phyloP scores from a whole-genome alignment of 2,797 vertebrate genomes.

The Coccyzus lansbergi region DNA sequence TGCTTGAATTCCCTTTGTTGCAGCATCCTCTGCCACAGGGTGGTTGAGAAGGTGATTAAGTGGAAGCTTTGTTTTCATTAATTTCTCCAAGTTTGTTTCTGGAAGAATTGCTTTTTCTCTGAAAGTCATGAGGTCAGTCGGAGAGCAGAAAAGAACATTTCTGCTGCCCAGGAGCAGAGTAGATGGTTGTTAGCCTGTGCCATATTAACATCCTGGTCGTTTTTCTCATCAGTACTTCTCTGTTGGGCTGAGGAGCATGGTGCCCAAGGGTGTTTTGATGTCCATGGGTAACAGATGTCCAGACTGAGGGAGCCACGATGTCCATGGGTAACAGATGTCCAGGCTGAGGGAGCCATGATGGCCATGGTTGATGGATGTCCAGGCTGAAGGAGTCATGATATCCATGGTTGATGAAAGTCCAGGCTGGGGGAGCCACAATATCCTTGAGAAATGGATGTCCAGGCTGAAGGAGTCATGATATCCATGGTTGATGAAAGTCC shows the following conservation, averaged over 20 bases:
- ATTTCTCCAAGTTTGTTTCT: not conserved
- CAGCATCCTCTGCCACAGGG: not conserved
- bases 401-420: no score
- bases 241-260: no score
- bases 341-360: no score
- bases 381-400: not conserved
- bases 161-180: not conserved
- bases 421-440: no score
- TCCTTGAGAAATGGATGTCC: no score
- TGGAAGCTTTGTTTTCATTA: rapidly evolving
- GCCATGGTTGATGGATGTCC: no score
- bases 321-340: no score
- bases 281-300: no score
- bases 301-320: no score
- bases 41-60: not conserved
- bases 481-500: no score
- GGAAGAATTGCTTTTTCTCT: not conserved
- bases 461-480: no score
- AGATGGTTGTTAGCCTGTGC: not conserved
- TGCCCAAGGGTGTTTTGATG: no score
- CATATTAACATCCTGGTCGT: rapidly evolving
- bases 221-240: not conserved
- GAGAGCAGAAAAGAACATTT: not conserved
- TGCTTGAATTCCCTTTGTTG: rapidly evolving
- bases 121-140: rapidly evolving